Percentiles rank a stretch among this genome's conserved stretches.
These are phyloP conservation scores for Muraenolepis orangiensis DNA, from an alignment of 2,797 vertebrate species.

Conservation along the genomic window DNA sequence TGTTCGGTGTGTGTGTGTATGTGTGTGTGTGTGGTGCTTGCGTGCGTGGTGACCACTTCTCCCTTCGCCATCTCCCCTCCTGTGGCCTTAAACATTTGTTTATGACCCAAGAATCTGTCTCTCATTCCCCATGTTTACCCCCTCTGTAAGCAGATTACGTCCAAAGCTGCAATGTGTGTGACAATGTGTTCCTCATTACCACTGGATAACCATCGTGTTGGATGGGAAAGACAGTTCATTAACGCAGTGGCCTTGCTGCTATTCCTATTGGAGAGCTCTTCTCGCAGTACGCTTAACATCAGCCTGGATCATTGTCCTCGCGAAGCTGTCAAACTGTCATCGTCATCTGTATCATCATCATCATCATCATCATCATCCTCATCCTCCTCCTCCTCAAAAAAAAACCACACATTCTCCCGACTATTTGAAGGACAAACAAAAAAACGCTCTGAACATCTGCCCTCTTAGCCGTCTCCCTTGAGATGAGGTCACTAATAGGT, in stretches of 20 bases:
- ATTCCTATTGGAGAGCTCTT: slow-evolving; percentile 36
- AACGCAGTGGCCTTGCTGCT: slow-evolving; percentile 50
- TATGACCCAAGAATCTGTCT: slow-evolving; percentile 38
- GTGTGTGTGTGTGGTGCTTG: slow-evolving; percentile 28
- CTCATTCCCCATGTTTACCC: slow-evolving; percentile 28
- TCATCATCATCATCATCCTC: too few species aligned
- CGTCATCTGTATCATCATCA: too few species aligned
- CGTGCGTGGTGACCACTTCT: slow-evolving; percentile 31
- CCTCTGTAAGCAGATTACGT: slow-evolving; percentile 42
- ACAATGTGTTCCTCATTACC: slow-evolving; percentile 60
- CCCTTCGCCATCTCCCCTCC: slow-evolving; percentile 6
- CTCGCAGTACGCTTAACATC: slow-evolving; percentile 31
- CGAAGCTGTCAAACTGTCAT: too few species aligned
- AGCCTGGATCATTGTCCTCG: too few species aligned
- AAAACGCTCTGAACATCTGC: neutral
- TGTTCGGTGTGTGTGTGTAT: slow-evolving; percentile 31
- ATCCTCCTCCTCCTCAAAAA: too few species aligned
- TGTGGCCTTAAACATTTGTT: slow-evolving; percentile 53
- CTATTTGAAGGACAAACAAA: neutral
- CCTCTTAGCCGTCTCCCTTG: neutral
- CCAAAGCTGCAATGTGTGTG: slow-evolving; percentile 38
- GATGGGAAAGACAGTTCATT: slow-evolving; percentile 67
- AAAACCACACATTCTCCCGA: too few species aligned
- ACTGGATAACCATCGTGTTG: slow-evolving; percentile 63
- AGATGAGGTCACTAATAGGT: neutral